Conservation (phyloP, 2,888 invertebrate species). For the Hermaeophaga mercurialis region DNA sequence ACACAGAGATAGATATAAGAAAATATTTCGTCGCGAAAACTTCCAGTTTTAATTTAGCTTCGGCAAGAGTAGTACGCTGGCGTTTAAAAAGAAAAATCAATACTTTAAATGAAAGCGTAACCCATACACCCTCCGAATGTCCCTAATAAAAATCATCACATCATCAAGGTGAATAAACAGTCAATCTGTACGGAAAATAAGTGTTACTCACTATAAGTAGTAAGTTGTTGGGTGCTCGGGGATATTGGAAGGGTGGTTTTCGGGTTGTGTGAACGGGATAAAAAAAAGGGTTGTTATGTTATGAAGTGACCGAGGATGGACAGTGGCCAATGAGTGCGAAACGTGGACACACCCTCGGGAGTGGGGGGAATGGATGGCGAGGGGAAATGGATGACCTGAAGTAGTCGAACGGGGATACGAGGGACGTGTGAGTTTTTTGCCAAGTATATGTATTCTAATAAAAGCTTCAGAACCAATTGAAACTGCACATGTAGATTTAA, state of each 20-base stretch:
- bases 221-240: too few relatives aligned
- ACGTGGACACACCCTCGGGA: slow-evolving; percentile 46
- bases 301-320: slow-evolving; percentile 48
- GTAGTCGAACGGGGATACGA: slow-evolving; percentile 10
- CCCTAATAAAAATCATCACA: neutral
- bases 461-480: too few relatives aligned
- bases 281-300: slow-evolving; percentile 19
- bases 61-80: slow-evolving; percentile 42
- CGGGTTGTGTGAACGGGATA: slow-evolving; percentile 36
- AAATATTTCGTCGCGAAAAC: slow-evolving; percentile 49
- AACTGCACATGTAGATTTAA: too few relatives aligned
- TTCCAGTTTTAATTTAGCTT: slow-evolving; percentile 56
- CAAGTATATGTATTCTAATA: too few relatives aligned
- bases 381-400: slow-evolving; percentile 46
- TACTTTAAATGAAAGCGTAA: slow-evolving; percentile 23
- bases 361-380: slow-evolving; percentile 38
- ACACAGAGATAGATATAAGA: slow-evolving; percentile 51
- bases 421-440: slow-evolving; percentile 16
- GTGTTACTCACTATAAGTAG: neutral
- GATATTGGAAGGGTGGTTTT: slow-evolving; percentile 24
- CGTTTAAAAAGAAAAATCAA: slow-evolving; percentile 41
- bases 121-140: neutral
- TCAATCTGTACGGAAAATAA: neutral
- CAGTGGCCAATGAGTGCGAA: slow-evolving; percentile 44
- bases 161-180: slow-evolving; percentile 7